Conservation (phyloP, 2,113 vertebrate species). For the Agapornis roseicollis region DNA sequence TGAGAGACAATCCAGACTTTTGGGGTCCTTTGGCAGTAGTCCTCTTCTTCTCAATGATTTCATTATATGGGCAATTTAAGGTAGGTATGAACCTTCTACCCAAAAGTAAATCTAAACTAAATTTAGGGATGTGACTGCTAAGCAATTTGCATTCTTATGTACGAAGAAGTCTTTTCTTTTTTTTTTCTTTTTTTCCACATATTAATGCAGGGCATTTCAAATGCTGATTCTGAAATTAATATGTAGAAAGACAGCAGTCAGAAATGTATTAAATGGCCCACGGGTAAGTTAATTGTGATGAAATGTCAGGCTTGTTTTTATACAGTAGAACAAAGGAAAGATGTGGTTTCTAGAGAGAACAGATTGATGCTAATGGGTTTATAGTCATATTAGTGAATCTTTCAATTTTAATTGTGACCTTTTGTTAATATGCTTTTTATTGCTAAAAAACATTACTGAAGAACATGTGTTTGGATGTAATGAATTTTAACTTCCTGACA, state of each 20-base stretch:
- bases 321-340: conserved; percentile 8
- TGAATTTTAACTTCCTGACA: conserved; percentile 6
- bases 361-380: neutral
- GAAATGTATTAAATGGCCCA: neutral
- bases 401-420: neutral
- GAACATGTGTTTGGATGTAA: neutral
- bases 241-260: neutral
- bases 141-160: neutral
- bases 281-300: neutral
- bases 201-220: neutral
- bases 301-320: conserved; percentile 40
- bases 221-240: neutral
- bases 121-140: neutral
- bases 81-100: conserved; percentile 73
- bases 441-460: neutral
- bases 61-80: conserved; percentile 96
- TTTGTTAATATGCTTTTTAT: neutral
- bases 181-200: neutral
- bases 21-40: conserved; percentile 97
- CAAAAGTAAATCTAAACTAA: neutral
- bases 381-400: neutral
- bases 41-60: conserved; percentile 98
- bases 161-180: neutral
- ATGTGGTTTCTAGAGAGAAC: conserved; percentile 2
- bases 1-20: conserved; percentile 97